A percentile compares a stretch with the other conserved stretches of the same genome.
These are phyloP conservation scores for Diabrotica undecimpunctata DNA, from an alignment of 1,140 invertebrate species.

Conservation along the genomic window DNA sequence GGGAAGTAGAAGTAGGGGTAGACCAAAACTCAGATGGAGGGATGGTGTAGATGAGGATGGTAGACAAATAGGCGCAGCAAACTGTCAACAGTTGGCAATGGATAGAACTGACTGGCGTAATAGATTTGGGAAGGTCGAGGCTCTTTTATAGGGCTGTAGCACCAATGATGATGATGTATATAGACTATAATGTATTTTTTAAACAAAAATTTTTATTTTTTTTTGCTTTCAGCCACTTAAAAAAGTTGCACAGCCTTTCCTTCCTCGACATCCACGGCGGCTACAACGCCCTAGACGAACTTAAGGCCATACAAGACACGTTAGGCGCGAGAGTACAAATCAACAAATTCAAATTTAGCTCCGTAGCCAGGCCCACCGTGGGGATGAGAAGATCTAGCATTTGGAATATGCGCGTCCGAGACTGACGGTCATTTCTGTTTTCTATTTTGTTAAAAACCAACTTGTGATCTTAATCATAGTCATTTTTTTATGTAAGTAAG, in stretches of 20 bases:
- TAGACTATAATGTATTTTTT: too few species aligned
- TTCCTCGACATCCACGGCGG: slow-evolving; percentile 46
- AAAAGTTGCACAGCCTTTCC: slow-evolving; percentile 35
- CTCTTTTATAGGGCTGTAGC: too few species aligned
- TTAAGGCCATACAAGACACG: slow-evolving; percentile 38
- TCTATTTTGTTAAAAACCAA: too few species aligned
- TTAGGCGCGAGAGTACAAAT: slow-evolving; percentile 54
- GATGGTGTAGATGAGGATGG: too few species aligned
- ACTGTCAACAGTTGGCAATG: too few species aligned
- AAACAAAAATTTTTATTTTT: too few species aligned
- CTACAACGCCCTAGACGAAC: slow-evolving; percentile 39
- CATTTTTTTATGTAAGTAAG: background rate
- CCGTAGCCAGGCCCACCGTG: slow-evolving; percentile 82
- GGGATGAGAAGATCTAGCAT: slow-evolving; percentile 80
- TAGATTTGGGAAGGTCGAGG: too few species aligned
- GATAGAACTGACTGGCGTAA: too few species aligned
- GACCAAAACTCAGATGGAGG: too few species aligned
- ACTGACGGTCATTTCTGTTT: slow-evolving; percentile 51
- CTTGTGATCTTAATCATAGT: slow-evolving; percentile 12
- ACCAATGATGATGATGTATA: too few species aligned
- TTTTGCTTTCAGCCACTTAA: slow-evolving; percentile 28
- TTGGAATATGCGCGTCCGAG: slow-evolving; percentile 81
- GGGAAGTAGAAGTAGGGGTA: too few species aligned
- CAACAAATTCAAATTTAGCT: slow-evolving; percentile 71
- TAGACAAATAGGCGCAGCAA: too few species aligned